Conservation (phyloP, 1,140 invertebrate genomes). For the Onthophagus taurus region DNA sequence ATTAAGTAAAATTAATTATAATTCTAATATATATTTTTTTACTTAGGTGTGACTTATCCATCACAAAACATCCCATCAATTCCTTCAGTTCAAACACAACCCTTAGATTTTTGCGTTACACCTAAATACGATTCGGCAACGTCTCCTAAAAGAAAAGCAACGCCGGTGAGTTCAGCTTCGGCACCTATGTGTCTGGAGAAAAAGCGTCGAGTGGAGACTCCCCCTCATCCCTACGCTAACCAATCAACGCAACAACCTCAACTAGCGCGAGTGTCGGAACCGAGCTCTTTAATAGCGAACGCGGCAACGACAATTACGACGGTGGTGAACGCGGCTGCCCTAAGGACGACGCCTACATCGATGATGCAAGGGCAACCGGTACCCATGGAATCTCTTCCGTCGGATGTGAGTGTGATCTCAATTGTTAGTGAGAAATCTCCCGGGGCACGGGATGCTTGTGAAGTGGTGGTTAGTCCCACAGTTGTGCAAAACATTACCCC, state of each 20-base stretch:
- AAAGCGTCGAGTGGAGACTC: slow-evolving; percentile 41
- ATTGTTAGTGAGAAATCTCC: slow-evolving; percentile 42
- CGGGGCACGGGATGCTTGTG: too few species aligned
- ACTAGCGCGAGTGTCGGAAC: slow-evolving; percentile 53
- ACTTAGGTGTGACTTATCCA: slow-evolving; percentile 36
- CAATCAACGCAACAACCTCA: slow-evolving; percentile 37
- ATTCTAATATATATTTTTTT: too few species aligned
- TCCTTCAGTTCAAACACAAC: slow-evolving; percentile 53
- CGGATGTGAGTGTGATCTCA: slow-evolving; percentile 34
- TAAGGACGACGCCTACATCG: slow-evolving; percentile 29
- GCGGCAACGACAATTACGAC: slow-evolving; percentile 64
- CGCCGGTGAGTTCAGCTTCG: slow-evolving; percentile 30
- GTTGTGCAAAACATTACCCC: slow-evolving; percentile 12
- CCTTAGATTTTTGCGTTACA: slow-evolving; percentile 60
- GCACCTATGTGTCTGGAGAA: slow-evolving; percentile 46
- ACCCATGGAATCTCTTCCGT: slow-evolving; percentile 25
- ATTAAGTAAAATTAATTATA: too few species aligned
- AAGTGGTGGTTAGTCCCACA: slow-evolving; percentile 16
- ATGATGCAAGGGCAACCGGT: slow-evolving; percentile 18
- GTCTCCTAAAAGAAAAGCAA: slow-evolving; percentile 50
- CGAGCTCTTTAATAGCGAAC: slow-evolving; percentile 59
- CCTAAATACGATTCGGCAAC: slow-evolving; percentile 39
- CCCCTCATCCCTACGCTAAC: slow-evolving; percentile 25
- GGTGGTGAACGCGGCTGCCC: slow-evolving; percentile 51
- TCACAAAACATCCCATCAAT: slow-evolving; percentile 32